These are phyloP conservation scores for Sarcophaga caerulescens DNA, from an alignment of 2,888 invertebrate species.

Conservation along the genomic window DNA sequence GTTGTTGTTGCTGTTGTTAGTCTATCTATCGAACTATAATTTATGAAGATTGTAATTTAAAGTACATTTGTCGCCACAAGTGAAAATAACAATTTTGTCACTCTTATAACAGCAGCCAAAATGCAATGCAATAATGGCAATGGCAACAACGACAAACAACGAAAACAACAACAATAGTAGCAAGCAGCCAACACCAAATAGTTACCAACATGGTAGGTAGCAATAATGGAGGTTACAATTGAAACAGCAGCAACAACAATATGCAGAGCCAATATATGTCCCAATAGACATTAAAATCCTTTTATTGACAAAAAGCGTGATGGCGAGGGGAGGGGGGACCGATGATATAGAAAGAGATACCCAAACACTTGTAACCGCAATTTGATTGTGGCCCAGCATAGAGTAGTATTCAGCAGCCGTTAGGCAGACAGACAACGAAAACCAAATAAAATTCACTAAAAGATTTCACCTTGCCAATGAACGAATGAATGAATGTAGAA, in stretches of 20 bases:
- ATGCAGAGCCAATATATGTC: conserved; percentile 14
- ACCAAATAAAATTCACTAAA: conserved; percentile 63
- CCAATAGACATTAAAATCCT: conserved; percentile 48
- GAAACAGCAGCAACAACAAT: conserved; percentile 30
- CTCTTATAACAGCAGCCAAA: conserved; percentile 57
- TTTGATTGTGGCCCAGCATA: conserved; percentile 69
- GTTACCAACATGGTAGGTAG: conserved; percentile 45
- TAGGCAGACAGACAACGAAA: conserved; percentile 19
- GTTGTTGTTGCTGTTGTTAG: background rate
- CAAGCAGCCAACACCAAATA: conserved; percentile 1
- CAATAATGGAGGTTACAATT: conserved; percentile 51
- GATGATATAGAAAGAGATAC: conserved; percentile 25
- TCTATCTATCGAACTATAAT: conserved; percentile 62
- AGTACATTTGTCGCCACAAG: conserved; percentile 71
- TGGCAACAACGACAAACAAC: conserved; percentile 1
- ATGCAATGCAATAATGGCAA: conserved; percentile 44
- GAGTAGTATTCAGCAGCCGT: background rate
- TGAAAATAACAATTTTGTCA: conserved; percentile 72
- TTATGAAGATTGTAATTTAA: conserved; percentile 69
- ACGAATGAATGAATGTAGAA: background rate
- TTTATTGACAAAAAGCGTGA: conserved; percentile 13
- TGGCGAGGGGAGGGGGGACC: background rate
- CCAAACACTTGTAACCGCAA: conserved; percentile 69
- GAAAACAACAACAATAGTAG: background rate
- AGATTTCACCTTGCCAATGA: conserved; percentile 66